Base-by-base conservation (phyloP, 2,888 invertebrate species). In the Capitulum mitella region DNA sequence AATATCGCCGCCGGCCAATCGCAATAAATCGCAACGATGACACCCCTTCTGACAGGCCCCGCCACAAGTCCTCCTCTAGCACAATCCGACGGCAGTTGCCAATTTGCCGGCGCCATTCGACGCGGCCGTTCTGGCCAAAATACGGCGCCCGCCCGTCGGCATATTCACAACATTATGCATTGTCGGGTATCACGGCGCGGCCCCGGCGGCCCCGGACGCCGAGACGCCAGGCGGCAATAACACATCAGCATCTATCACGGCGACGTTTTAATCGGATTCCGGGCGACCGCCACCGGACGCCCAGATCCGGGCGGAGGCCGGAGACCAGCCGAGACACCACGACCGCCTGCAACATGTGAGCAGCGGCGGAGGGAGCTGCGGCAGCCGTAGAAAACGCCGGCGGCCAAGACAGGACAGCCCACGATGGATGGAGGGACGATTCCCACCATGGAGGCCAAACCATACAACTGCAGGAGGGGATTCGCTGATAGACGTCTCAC, bases 151-250 rank as follows among this genome's bases (percentile, higher is more conserved):
- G 64, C 34, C 64, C 19, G 34, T 22, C 64, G 40, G 70, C 40
- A 10, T 40, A 70, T 70, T 70, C 70, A 40, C 70, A 37, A 12
- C 70, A 70, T 37, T 70, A 70, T 70, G 70, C 70, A 70, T 70
- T 12, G 70, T 10, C 26, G 10, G 70, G 16, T 37, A 40, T 22
- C 70, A 22, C 3, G 64, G 19, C 64, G 58, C 64, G 64, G 19
- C 58, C n/a, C 3, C 64, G 64, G 34, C 58, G 34, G 64, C 26
- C 34, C 34, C 29, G 29, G n/a, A n/a, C 26, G 58, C 58, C 6
- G 43, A 29, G 58, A 1, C 70, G 70, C 12, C 70, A 40, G 26
- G 14, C 5, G 40, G 70, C 70, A 70, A 70, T 70, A 70, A 70
- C 70, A 29, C 40, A 40, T 37, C 70, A 40, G 22, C 37, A 40